Evolutionary conservation across 2,888 invertebrate genomes (phyloP), one percentile per base, ranked within the genome.

Genomic region (Chrysina gloriosa): DNA sequence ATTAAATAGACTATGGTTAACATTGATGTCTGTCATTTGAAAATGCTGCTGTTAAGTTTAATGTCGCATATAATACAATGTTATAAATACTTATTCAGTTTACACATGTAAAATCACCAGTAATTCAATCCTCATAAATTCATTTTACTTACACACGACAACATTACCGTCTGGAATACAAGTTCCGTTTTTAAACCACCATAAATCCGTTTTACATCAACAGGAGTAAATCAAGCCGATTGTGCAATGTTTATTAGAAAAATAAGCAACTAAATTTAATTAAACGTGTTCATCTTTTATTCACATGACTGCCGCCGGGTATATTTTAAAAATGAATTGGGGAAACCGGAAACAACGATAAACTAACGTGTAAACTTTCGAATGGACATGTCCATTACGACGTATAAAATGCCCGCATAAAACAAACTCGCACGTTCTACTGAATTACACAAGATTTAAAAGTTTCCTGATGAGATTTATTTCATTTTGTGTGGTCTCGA

Each of bases 381-480:
- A 56, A 56, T 36, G 56, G 56, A 36, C 56, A 56, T 56, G 21
- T n/a, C 34, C 36, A 56, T 36, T 56, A 56, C 34, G 34, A 19
- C 34, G 56, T 56, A 56, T 56, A 56, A 56, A 56, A 21, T 36
- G 5, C 9, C 9, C 11, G 56, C 5, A 11, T 39, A 56, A 56
- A 36, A 56, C 52, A 52, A 31, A 52, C 31, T 36, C n/a, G 56
- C 34, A 56, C n/a, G 36, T 56, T 36, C 56, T 36, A 21, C 36
- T 23, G 36, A 56, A 56, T 56, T 56, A 56, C 56, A 56, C 56
- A 36, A 56, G 36, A 56, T 56, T 36, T 56, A 23, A 23, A 36
- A 56, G 36, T 56, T 56, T 56, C 56, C 2, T 11, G 34, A 11
- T 34, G 39, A 56, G 56, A 56, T 56, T 56, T 36, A 56, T 56